Conservation (phyloP, 2,797 vertebrate species). For the Pangasius krempfi region DNA sequence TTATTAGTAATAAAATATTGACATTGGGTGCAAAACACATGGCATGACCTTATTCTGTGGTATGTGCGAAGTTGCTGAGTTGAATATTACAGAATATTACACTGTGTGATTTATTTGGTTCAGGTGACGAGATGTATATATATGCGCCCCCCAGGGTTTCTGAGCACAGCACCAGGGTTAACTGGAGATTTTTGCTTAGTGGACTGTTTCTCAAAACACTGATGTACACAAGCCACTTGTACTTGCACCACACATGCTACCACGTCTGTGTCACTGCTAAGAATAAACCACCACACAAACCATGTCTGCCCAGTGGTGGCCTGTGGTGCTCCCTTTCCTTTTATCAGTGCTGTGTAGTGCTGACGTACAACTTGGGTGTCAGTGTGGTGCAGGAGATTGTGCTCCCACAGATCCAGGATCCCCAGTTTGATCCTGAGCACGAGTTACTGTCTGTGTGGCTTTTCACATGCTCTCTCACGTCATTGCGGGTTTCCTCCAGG, state of each 20-base stretch:
- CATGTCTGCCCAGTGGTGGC: neutral
- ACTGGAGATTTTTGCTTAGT: neutral
- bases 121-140: too few relatives aligned
- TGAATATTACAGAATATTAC: too few relatives aligned
- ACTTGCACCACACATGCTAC: neutral
- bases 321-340: too few relatives aligned
- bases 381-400: neutral
- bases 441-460: neutral
- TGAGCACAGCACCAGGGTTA: neutral
- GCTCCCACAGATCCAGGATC: neutral
- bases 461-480: too few relatives aligned
- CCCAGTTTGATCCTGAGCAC: neutral
- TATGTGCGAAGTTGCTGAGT: too few relatives aligned
- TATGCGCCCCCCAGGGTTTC: neutral
- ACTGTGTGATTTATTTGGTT: too few relatives aligned
- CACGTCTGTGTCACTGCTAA: neutral
- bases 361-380: neutral
- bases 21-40: too few relatives aligned
- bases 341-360: neutral
- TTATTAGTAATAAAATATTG: too few relatives aligned
- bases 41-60: too few relatives aligned
- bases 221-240: neutral
- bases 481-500: neutral
- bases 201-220: neutral
- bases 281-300: neutral